A percentile compares a stretch with the other conserved stretches of the same genome.
Conservation (phyloP, 2,113 vertebrate genomes). For the Azemiops feae region DNA sequence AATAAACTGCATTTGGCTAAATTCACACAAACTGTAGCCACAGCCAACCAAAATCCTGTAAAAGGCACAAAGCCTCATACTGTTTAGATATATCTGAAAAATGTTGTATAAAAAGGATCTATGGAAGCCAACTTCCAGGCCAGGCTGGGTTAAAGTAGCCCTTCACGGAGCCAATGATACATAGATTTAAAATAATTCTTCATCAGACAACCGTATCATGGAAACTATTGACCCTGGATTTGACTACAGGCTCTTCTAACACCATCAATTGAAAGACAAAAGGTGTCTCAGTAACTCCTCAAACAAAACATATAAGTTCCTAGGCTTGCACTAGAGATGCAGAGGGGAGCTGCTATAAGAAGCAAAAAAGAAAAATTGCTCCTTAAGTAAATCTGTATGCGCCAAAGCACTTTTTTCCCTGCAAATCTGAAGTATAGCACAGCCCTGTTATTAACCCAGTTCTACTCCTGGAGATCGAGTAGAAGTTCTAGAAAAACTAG, state of each 20-base stretch:
- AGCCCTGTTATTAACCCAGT: background rate
- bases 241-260: background rate
- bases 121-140: background rate
- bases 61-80: background rate
- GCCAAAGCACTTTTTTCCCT: background rate
- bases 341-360: background rate
- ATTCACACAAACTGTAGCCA: background rate
- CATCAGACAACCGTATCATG: background rate
- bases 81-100: background rate
- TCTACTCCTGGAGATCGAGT: background rate
- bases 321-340: background rate
- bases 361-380: background rate
- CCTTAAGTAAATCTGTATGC: background rate
- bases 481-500: background rate
- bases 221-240: background rate
- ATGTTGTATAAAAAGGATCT: background rate
- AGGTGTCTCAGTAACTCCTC: background rate
- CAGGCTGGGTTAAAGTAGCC: background rate
- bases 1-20: background rate
- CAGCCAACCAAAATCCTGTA: background rate
- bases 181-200: background rate
- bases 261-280: background rate
- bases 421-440: background rate
- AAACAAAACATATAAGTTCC: background rate
- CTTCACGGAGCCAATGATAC: background rate